Percentiles rank a stretch among this genome's conserved stretches.
phyloP scores from a whole-genome alignment of 2,888 invertebrate species.

The Trimorus sp. region DNA sequence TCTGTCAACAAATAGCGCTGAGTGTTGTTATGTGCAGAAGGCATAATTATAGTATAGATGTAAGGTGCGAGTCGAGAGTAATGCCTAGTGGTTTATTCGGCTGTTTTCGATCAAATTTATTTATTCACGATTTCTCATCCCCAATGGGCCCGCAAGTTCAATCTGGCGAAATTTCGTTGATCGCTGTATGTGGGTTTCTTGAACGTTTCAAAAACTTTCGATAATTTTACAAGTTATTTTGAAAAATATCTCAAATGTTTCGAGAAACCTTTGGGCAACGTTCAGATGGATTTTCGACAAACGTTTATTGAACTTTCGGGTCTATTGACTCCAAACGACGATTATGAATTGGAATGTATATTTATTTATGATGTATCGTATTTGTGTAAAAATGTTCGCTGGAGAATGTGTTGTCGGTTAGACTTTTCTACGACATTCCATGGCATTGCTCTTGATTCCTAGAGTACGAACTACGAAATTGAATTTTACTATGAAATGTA shows the following conservation, averaged over 20 bases:
- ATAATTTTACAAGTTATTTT: too few relatives aligned
- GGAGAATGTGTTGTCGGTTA: conserved; percentile 1
- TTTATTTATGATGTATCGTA: conserved; percentile 30
- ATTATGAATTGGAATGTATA: not conserved
- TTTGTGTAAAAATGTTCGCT: conserved; percentile 10
- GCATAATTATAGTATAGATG: conserved; percentile 54
- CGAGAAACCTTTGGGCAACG: too few relatives aligned
- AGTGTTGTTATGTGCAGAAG: conserved; percentile 61
- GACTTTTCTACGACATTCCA: too few relatives aligned
- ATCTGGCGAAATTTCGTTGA: too few relatives aligned
- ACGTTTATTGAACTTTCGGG: not conserved
- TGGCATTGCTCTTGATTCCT: conserved; percentile 35
- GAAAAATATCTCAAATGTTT: too few relatives aligned
- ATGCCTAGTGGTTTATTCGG: conserved; percentile 10
- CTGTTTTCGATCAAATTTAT: too few relatives aligned
- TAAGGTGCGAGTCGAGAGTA: conserved; percentile 35
- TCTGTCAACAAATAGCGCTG: conserved; percentile 50
- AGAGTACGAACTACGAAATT: conserved; percentile 44
- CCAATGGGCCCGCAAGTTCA: too few relatives aligned
- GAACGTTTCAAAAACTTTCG: too few relatives aligned
- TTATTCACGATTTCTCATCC: too few relatives aligned
- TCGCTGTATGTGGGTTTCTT: too few relatives aligned
- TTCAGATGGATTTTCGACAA: not conserved
- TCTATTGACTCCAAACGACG: not conserved
- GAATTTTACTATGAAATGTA: conserved; percentile 56